phyloP scores from a whole-genome alignment of 1,140 invertebrate species.

The Cylas formicarius region DNA sequence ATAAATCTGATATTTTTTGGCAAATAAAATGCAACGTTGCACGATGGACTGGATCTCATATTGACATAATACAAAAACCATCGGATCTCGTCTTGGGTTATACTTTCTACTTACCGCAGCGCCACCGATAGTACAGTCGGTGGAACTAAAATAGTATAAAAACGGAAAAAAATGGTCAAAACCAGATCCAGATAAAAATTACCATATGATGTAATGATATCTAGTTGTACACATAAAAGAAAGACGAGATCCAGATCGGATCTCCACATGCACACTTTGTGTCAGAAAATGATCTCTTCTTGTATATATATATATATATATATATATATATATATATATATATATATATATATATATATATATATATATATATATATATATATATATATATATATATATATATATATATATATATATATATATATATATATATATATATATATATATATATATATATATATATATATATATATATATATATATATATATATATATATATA shows the following conservation, averaged over 20 bases:
- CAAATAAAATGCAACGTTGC: no score
- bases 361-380: conserved; percentile 5
- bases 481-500: conserved; percentile 7
- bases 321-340: conserved; percentile 7
- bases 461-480: conserved; percentile 4
- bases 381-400: conserved; percentile 7
- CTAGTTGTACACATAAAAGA: no score
- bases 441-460: conserved; percentile 2
- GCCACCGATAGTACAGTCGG: background rate
- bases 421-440: conserved; percentile 7
- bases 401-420: conserved; percentile 7
- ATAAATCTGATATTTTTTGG: no score
- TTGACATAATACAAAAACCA: no score
- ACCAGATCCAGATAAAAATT: no score
- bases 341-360: conserved; percentile 7
- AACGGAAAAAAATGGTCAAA: background rate
- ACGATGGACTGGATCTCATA: no score
- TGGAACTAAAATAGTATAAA: background rate
- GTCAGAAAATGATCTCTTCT: conserved; percentile 1
- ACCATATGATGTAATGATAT: no score
- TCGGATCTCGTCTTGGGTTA: no score
- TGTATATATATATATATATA: conserved; percentile 6
- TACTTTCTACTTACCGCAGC: conserved; percentile 2
- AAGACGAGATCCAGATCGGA: conserved; percentile 1
- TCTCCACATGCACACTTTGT: conserved; percentile 5